These are phyloP conservation scores for Himalopsyche japonica DNA, from an alignment of 2,888 invertebrate genomes.

Conservation along the genomic window DNA sequence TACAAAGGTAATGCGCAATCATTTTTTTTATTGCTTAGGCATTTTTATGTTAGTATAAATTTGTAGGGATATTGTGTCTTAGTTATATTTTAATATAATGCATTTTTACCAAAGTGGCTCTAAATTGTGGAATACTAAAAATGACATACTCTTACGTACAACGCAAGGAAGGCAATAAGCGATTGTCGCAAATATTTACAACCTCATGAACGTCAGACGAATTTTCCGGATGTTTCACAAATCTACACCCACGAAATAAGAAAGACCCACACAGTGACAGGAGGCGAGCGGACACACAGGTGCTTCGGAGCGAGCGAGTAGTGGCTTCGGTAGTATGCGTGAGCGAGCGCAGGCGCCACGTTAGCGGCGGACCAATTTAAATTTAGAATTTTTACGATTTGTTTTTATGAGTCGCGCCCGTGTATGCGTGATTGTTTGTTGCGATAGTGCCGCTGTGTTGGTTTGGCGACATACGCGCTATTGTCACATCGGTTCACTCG, in stretches of 20 bases:
- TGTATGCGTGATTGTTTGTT: not conserved
- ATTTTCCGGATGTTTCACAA: not conserved
- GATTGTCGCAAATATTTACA: not conserved
- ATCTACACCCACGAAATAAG: not conserved
- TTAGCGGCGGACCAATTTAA: slow-evolving; percentile 15
- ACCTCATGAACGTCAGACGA: not conserved
- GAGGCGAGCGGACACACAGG: not conserved
- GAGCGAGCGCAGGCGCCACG: slow-evolving; percentile 17
- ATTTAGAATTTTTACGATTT: slow-evolving; percentile 33
- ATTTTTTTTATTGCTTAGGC: no score
- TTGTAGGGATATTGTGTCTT: no score
- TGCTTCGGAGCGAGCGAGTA: not conserved
- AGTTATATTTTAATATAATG: no score
- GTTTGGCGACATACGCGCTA: slow-evolving; percentile 10
- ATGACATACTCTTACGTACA: not conserved
- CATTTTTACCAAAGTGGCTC: no score
- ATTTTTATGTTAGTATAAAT: no score
- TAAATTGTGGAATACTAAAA: no score
- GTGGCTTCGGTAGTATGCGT: not conserved
- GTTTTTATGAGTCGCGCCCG: slow-evolving; percentile 22
- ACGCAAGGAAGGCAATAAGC: not conserved
- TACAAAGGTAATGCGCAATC: no score
- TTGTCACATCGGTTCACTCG: not conserved
- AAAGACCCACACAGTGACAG: not conserved
- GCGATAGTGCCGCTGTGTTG: not conserved